These are phyloP conservation scores for Leuctra nigra DNA, from an alignment of 2,888 invertebrate genomes.

Conservation along the genomic window DNA sequence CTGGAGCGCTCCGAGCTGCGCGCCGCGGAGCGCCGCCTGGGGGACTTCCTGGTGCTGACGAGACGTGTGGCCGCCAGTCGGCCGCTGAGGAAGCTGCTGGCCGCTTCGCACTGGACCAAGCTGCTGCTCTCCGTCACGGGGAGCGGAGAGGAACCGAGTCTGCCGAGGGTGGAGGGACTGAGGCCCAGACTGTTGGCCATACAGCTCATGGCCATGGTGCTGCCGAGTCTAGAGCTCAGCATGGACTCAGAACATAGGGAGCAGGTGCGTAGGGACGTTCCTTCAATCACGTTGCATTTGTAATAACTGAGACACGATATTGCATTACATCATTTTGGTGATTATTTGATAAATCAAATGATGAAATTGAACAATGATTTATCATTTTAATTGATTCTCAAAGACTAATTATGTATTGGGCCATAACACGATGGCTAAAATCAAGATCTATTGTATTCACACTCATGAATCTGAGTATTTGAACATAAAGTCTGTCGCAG, in stretches of 20 bases:
- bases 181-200: constrained; percentile 48
- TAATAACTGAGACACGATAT: too few relatives aligned
- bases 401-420: too few relatives aligned
- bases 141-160: constrained; percentile 27
- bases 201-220: constrained; percentile 46
- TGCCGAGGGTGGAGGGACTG: constrained; percentile 42
- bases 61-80: constrained; percentile 45
- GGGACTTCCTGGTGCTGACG: constrained; percentile 50
- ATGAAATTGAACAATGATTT: too few relatives aligned
- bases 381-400: too few relatives aligned
- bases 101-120: constrained; percentile 46
- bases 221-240: constrained; percentile 40
- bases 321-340: too few relatives aligned
- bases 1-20: constrained; percentile 28
- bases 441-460: too few relatives aligned
- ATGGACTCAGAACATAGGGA: constrained; percentile 40
- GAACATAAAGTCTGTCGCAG: too few relatives aligned
- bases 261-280: constrained; percentile 35
- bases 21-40: constrained; percentile 42
- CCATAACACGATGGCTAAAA: too few relatives aligned
- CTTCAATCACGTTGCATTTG: too few relatives aligned
- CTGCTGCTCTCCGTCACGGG: constrained; percentile 43
- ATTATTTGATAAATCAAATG: too few relatives aligned
- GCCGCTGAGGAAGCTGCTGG: constrained; percentile 43
- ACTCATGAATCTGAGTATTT: too few relatives aligned